phyloP scores from a whole-genome alignment of 2,113 vertebrate genomes.

The Lepidothrix coronata region DNA sequence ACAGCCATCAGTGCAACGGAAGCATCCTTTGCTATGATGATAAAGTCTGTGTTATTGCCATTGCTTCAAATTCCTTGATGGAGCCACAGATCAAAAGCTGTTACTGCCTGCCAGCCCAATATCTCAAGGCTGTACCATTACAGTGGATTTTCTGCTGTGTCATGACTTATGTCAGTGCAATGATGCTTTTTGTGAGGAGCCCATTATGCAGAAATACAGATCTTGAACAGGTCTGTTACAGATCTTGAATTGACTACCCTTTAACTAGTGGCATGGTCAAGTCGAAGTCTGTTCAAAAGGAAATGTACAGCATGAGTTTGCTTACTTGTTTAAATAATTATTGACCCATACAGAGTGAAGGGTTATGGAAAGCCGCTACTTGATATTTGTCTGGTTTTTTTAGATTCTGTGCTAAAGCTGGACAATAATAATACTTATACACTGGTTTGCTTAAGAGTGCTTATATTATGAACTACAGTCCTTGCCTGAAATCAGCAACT shows the following conservation, averaged over 20 bases:
- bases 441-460: background rate
- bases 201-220: background rate
- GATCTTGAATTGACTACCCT: background rate
- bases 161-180: background rate
- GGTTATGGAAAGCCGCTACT: background rate
- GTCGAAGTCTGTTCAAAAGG: background rate
- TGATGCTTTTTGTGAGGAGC: background rate
- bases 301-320: background rate
- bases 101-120: background rate
- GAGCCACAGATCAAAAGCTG: background rate
- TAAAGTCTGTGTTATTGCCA: background rate
- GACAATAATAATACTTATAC: background rate
- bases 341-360: background rate
- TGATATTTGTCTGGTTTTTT: background rate
- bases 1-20: background rate
- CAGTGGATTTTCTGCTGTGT: background rate
- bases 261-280: background rate
- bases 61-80: background rate
- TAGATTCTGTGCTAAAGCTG: background rate
- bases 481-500: background rate
- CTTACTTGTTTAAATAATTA: background rate
- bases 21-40: background rate
- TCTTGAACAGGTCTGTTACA: background rate
- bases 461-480: background rate
- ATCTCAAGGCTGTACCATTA: background rate